Conservation (phyloP, 2,797 vertebrate species). For the Huso huso region DNA sequence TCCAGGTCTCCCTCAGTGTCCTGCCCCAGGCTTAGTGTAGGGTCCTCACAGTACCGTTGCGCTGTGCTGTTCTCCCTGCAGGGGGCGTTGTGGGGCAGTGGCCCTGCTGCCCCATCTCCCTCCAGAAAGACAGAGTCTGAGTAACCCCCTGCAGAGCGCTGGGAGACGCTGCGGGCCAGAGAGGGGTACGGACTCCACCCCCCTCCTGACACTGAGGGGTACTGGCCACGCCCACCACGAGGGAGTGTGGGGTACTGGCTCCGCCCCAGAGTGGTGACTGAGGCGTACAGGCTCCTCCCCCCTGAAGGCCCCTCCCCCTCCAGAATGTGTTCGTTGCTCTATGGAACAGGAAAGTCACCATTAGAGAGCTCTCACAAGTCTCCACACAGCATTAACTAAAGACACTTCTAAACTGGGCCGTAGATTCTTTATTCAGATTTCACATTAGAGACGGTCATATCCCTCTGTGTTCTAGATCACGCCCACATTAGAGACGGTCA, state of each 20-base stretch:
- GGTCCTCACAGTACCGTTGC: conserved; percentile 81
- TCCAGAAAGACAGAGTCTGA: conserved; percentile 70
- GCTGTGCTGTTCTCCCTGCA: conserved; percentile 53
- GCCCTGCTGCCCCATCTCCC: conserved; percentile 30
- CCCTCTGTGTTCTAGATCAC: no score
- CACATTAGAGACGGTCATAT: no score
- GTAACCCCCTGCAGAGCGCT: conserved; percentile 52
- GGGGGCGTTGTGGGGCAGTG: conserved; percentile 19
- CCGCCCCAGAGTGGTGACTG: conserved; percentile 46
- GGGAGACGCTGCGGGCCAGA: conserved; percentile 44
- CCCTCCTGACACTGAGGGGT: conserved; percentile 22
- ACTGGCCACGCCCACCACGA: no score
- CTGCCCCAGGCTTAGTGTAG: conserved; percentile 50
- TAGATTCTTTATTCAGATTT: no score
- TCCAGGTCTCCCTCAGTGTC: conserved; percentile 48
- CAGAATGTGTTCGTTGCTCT: conserved; percentile 59
- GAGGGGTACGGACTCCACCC: conserved; percentile 47
- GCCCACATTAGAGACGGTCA: no score
- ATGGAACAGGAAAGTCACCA: conserved; percentile 8
- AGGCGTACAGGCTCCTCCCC: conserved; percentile 46
- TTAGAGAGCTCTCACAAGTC: no score
- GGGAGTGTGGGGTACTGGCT: conserved; percentile 53
- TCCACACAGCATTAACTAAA: no score
- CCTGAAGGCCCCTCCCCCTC: conserved; percentile 36
- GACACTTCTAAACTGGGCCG: no score